A percentile compares a stretch with the other conserved stretches of the same genome.
phyloP scores from a whole-genome alignment of 2,113 vertebrate species.

The Sclerurus mexicanus region DNA sequence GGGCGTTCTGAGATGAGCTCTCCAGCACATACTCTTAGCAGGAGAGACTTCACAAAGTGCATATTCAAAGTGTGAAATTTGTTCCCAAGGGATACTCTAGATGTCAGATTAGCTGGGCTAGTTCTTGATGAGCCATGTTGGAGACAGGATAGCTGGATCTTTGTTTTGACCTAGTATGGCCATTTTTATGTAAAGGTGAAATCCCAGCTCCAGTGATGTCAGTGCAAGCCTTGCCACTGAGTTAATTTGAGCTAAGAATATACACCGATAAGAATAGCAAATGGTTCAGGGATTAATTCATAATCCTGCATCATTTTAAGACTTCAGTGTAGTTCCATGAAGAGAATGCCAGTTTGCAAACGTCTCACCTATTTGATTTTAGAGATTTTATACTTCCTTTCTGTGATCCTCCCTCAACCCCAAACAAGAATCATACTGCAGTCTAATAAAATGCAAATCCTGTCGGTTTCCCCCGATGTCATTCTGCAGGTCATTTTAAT shows the following conservation, averaged over 20 bases:
- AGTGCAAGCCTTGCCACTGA: constrained; percentile 31
- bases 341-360: constrained; percentile 19
- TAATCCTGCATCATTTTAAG: constrained; percentile 62
- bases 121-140: not conserved
- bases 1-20: not conserved
- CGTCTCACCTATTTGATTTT: constrained; percentile 25
- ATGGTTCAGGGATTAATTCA: constrained; percentile 58
- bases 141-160: not conserved
- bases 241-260: constrained; percentile 45
- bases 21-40: not conserved
- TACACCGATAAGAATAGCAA: not conserved
- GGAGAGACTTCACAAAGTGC: not conserved
- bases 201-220: not conserved
- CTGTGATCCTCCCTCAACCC: constrained; percentile 15
- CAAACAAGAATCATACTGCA: not conserved
- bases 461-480: constrained; percentile 21
- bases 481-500: constrained; percentile 59
- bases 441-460: constrained; percentile 62
- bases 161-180: constrained; percentile 12
- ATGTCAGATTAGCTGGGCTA: not conserved
- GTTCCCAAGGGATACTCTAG: not conserved
- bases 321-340: not conserved
- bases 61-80: not conserved
- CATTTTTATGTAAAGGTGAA: constrained; percentile 38
- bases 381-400: constrained; percentile 44